Evolutionary conservation across 2,888 invertebrate species (phyloP), one percentile per base, ranked within the genome.

Genomic region (Sympetrum striolatum): DNA sequence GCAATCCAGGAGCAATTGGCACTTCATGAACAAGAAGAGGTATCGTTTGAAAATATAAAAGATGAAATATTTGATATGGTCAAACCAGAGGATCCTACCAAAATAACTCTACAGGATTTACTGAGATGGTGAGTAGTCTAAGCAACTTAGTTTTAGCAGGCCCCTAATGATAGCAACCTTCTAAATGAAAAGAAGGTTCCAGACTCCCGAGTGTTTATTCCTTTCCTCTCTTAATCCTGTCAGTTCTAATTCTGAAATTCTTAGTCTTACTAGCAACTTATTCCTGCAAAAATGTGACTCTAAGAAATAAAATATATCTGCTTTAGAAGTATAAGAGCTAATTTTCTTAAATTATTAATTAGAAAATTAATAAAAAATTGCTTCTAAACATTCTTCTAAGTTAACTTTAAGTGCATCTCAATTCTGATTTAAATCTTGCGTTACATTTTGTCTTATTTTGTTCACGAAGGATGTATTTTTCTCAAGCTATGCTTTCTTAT

Each of bases 61-160:
- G 98, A 99, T 95, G 99, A 99, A 94, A 97, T 99, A 92, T 99
- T 98, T 94, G 99, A 99, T 94, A 99, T 99, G 99, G 98, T 99
- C 1, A 97, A 98, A 91, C 98, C 99, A 0, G 96, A 95, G 91
- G 96, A 98, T 94, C 97, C 98, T 0, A 95, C 96, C 15, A 96
- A 96, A 93, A 98, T 99, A 92, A 98, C 98, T 0, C 94, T 98
- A 4, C 96, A 96, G 92, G 99, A 99, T 94, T 95, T 99, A 90
- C 95, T 98, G 86, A 95, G 95, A 91, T 96, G 96, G 96, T 96
- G 93, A 92, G 93, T 92, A 79, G 35, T 39, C 12, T 80, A 15
- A 15, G 31, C 14, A 31, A 31, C 15, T 80, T 73, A 60, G 1
- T 44, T 3, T 53, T 0, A n/a, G 8, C 81, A 53, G 22, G 80